phyloP scores from a whole-genome alignment of 2,888 invertebrate species.

The Antitype chi region DNA sequence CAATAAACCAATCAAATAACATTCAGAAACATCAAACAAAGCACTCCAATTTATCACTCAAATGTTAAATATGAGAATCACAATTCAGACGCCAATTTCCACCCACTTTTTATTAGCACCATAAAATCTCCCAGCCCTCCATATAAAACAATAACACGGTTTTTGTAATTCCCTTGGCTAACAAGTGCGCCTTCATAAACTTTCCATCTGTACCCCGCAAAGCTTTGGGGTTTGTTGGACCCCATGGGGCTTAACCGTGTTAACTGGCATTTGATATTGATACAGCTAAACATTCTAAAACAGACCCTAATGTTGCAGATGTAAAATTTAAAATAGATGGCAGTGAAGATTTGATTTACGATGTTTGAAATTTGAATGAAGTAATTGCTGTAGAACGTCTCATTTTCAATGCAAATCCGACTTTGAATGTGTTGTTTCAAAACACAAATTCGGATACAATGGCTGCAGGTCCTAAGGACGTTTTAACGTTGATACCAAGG shows the following conservation, averaged over 20 bases:
- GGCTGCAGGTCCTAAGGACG: constrained; percentile 34
- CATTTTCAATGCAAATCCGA: constrained; percentile 53
- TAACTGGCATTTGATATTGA: constrained; percentile 84
- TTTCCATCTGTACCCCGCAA: constrained; percentile 86
- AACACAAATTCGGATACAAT: constrained; percentile 42
- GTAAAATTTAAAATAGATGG: constrained; percentile 63
- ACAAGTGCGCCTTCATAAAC: constrained; percentile 89
- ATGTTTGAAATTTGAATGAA: constrained; percentile 60
- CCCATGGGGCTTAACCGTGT: constrained; percentile 83
- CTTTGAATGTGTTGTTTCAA: constrained; percentile 40
- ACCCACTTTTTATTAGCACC: constrained; percentile 88
- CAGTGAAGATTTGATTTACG: constrained; percentile 56
- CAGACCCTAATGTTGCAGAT: constrained; percentile 24
- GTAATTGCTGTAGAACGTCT: constrained; percentile 70
- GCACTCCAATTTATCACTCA: constrained; percentile 73
- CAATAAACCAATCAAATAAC: constrained; percentile 24
- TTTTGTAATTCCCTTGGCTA: constrained; percentile 86
- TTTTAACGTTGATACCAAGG: constrained; percentile 70
- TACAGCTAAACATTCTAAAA: constrained; percentile 64
- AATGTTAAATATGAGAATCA: constrained; percentile 68
- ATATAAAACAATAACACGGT: constrained; percentile 87
- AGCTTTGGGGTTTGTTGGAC: constrained; percentile 82
- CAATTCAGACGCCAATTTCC: constrained; percentile 77
- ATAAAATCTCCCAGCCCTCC: constrained; percentile 81
- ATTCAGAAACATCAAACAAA: constrained; percentile 72